A percentile compares a stretch with the other conserved stretches of the same genome.
These are phyloP conservation scores for Ophioderma brevispina DNA, from an alignment of 35 echinoderm and acorn worm genomes.

Conservation along the genomic window DNA sequence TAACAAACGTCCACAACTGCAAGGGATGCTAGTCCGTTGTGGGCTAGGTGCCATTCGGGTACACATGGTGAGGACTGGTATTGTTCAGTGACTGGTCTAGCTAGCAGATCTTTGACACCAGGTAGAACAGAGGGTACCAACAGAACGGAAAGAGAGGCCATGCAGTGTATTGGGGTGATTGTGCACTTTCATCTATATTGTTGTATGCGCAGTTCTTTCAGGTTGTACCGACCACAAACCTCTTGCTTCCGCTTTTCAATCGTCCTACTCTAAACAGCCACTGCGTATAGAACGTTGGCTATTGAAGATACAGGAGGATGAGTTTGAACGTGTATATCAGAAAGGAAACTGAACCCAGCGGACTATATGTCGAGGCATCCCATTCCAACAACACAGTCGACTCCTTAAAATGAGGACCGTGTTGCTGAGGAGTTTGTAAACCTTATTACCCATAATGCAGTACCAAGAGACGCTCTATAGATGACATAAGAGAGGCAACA, in stretches of 20 bases:
- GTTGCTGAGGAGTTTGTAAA: constrained; percentile 60
- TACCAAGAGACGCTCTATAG: constrained; percentile 56
- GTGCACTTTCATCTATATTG: constrained; percentile 73
- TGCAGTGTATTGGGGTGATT: constrained; percentile 77
- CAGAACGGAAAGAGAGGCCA: constrained; percentile 47
- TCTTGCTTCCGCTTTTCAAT: constrained; percentile 71
- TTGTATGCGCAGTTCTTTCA: constrained; percentile 65
- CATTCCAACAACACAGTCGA: constrained; percentile 1
- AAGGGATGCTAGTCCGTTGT: constrained; percentile 76
- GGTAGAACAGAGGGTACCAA: neutral
- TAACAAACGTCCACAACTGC: constrained; percentile 24
- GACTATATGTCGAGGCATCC: constrained; percentile 79
- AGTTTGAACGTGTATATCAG: constrained; percentile 54
- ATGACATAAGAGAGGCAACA: constrained; percentile 39
- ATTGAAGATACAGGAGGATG: constrained; percentile 68
- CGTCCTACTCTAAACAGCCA: constrained; percentile 44
- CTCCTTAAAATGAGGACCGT: neutral
- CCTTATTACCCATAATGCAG: constrained; percentile 34
- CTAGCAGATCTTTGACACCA: constrained; percentile 48
- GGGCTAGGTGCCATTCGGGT: constrained; percentile 54
- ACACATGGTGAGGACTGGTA: no score
- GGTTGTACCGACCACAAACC: constrained; percentile 79
- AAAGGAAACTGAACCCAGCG: constrained; percentile 69
- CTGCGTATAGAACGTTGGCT: constrained; percentile 84
- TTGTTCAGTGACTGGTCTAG: constrained; percentile 48